Evolutionary conservation across 2,113 vertebrate genomes (phyloP).

Genomic region (Epinephelus moara): DNA sequence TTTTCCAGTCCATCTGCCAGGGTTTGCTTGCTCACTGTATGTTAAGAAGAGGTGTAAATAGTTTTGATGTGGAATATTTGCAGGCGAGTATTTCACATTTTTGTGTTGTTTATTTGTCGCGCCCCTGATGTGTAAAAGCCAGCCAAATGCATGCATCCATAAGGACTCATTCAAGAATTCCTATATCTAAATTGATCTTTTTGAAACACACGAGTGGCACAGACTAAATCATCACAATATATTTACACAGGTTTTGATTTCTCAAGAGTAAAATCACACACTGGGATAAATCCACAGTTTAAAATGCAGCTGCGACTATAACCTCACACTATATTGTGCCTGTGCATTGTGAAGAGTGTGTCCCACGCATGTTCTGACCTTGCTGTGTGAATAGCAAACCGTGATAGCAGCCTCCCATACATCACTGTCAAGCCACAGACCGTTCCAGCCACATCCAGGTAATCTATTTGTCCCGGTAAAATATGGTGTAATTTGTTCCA

Average conservation of each 20-base stretch:
- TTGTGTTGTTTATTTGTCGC: too few relatives aligned
- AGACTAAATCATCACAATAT: neutral
- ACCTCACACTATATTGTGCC: slow-evolving; percentile 12
- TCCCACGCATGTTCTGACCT: slow-evolving; percentile 72
- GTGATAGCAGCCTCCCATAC: slow-evolving; percentile 76
- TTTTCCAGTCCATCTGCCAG: too few relatives aligned
- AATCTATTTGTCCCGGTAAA: slow-evolving; percentile 81
- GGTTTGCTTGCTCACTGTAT: too few relatives aligned
- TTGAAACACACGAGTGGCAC: too few relatives aligned
- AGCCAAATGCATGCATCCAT: neutral
- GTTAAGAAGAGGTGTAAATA: too few relatives aligned
- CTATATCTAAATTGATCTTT: neutral
- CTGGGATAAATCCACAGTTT: slow-evolving; percentile 12
- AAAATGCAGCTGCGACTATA: slow-evolving; percentile 27
- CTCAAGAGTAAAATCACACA: neutral
- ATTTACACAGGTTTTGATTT: neutral
- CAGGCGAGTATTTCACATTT: too few relatives aligned
- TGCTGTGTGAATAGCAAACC: slow-evolving; percentile 70
- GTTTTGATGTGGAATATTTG: too few relatives aligned
- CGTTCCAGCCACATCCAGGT: slow-evolving; percentile 71
- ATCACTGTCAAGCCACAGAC: slow-evolving; percentile 81
- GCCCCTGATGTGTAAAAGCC: too few relatives aligned
- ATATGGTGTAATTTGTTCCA: slow-evolving; percentile 73
- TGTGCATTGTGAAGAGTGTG: slow-evolving; percentile 44
- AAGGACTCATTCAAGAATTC: neutral